A percentile compares a stretch with the other conserved stretches of the same genome.
phyloP scores from a whole-genome alignment of 2,113 vertebrate genomes.

The Empidonax traillii region DNA sequence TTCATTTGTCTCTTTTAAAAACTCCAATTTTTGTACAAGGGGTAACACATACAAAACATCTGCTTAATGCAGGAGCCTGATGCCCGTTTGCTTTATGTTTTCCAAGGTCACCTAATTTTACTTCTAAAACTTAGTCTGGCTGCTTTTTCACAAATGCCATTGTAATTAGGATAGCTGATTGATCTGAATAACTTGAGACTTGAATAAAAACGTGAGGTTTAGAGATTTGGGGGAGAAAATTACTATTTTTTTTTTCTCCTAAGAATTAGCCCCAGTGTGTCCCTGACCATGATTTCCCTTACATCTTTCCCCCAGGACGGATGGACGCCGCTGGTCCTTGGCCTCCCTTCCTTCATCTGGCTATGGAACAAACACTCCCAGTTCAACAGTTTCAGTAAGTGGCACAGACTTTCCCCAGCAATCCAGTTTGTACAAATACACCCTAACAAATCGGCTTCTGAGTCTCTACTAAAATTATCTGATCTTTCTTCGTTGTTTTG shows the following conservation, averaged over 20 bases:
- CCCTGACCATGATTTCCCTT: not conserved
- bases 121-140: not conserved
- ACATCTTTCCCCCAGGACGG: conserved; percentile 78
- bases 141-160: not conserved
- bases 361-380: conserved; percentile 98
- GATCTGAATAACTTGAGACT: not conserved
- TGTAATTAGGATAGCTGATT: not conserved
- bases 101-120: not conserved
- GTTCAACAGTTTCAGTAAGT: conserved; percentile 97
- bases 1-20: not conserved
- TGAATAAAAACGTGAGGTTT: not conserved
- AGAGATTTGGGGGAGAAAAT: not conserved
- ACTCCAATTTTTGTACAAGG: not conserved
- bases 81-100: not conserved
- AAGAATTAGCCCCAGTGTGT: not conserved
- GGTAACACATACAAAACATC: not conserved
- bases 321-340: conserved; percentile 96
- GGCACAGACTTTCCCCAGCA: conserved; percentile 9
- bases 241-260: not conserved
- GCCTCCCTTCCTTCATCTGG: conserved; percentile 95
- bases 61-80: not conserved
- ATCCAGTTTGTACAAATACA: conserved; percentile 20
- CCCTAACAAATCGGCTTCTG: conserved; percentile 59
- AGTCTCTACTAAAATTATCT: conserved; percentile 55
- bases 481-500: conserved; percentile 42